phyloP scores from a whole-genome alignment of 2,888 invertebrate species.

The Trachelus stipa region DNA sequence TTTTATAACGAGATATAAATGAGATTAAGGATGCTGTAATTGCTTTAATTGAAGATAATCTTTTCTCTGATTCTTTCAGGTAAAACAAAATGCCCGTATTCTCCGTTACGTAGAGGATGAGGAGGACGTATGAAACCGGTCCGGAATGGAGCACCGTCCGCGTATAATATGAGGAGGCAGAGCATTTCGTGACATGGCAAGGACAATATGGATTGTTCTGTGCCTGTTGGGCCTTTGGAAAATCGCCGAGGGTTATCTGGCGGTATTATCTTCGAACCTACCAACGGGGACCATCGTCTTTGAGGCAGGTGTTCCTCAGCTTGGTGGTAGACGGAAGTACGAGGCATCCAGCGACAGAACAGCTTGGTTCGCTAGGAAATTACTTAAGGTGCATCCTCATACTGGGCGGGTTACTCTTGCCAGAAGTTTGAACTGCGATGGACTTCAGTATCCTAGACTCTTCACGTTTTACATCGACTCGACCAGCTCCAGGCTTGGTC shows the following conservation, averaged over 20 bases:
- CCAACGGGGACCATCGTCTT: constrained; percentile 78
- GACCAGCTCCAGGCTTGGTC: constrained; percentile 79
- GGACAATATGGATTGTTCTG: constrained; percentile 49
- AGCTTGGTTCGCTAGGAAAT: constrained; percentile 83
- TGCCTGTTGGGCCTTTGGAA: constrained; percentile 35
- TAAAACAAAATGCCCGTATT: background rate
- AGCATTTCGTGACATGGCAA: constrained; percentile 49
- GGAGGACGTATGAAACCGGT: background rate
- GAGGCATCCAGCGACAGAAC: constrained; percentile 84
- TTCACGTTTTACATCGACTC: constrained; percentile 91
- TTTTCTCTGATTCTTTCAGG: background rate
- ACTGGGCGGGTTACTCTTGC: constrained; percentile 81
- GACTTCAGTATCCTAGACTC: constrained; percentile 84
- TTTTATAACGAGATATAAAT: background rate
- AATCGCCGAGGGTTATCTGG: constrained; percentile 54
- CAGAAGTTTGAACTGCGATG: constrained; percentile 81
- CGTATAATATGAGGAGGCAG: constrained; percentile 10
- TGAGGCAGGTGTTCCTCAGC: constrained; percentile 83
- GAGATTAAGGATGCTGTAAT: background rate
- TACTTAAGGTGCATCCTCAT: constrained; percentile 80
- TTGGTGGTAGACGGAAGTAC: constrained; percentile 84
- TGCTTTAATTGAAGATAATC: background rate
- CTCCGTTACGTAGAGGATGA: background rate
- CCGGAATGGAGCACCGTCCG: background rate
- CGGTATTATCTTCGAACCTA: constrained; percentile 60